These are phyloP conservation scores for Diplodus puntazzo DNA, from an alignment of 2,797 vertebrate species.

Conservation along the genomic window DNA sequence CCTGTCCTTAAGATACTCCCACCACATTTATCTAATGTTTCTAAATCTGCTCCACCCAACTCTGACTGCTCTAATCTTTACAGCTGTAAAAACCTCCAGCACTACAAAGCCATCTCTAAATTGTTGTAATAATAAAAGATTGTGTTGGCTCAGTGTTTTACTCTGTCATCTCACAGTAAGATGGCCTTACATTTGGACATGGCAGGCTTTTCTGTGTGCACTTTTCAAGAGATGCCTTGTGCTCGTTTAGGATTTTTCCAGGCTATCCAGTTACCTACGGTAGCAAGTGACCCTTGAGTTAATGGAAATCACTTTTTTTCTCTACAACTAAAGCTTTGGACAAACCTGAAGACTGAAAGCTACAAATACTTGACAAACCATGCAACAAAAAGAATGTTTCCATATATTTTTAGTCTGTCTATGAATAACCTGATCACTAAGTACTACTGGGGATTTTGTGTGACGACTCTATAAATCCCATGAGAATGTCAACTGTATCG, in stretches of 20 bases:
- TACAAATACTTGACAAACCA: background rate
- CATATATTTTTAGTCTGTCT: background rate
- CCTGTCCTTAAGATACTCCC: background rate
- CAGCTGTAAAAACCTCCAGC: background rate
- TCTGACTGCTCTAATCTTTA: background rate
- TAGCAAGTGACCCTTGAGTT: background rate
- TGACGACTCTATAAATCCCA: background rate
- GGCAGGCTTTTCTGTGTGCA: background rate
- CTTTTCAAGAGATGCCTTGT: background rate
- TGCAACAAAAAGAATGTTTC: background rate
- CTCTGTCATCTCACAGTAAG: background rate
- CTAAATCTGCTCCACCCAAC: background rate
- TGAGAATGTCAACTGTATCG: background rate
- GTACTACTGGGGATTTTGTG: too few species aligned
- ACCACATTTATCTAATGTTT: conserved; percentile 3
- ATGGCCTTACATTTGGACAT: background rate
- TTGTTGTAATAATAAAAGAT: background rate
- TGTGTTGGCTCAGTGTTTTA: background rate
- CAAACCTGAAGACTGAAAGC: background rate
- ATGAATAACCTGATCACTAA: too few species aligned
- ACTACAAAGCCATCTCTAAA: background rate
- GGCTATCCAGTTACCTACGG: background rate
- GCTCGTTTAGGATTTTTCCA: background rate
- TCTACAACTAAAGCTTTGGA: background rate
- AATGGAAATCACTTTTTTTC: background rate